Base-by-base conservation (phyloP, 1,140 invertebrate species). In the Daktulosphaira vitifoliae region DNA sequence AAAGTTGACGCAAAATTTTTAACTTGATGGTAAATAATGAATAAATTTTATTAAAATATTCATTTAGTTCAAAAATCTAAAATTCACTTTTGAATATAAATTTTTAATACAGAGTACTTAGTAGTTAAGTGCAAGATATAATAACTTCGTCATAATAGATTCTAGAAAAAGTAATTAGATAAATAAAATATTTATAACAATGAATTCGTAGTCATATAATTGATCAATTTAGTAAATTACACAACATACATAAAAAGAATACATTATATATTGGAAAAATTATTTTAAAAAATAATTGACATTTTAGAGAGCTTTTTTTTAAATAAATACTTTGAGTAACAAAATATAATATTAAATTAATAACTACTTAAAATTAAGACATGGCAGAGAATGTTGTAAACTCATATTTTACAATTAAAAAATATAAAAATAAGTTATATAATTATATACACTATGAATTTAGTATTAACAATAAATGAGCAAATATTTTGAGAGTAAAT, bases 251-350 rank as follows among this genome's bases (percentile, higher is more conserved):
- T n/a, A n/a, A n/a, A n/a, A 33, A 33, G 5, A 44, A n/a, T 44
- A 22, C 20, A 26, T 0, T 22, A 0, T 59, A 33, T 33, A 48
- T 62, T n/a, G 42, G 13, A 29, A 33, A 44, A 7, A 44, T 26
- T 4, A 44, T 23, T 29, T 46, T 20, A 62, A 62, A 33, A 62
- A 62, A 46, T 33, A 62, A 62, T 33, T 62, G 56, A 62, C 42
- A 62, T 46, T 46, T 46, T 62, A 62, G 56, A 62, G 56, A 62
- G 56, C 56, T 16, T 38, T 53, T 23, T 59, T 59, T 56, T 15
- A 62, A 33, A 62, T 48, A 48, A 33, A 46, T 46, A 59, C 25
- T 62, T 33, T 33, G 46, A 37, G 42, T 62, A 62, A 48, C 56
- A 15, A 48, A 62, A 33, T 62, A 62, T 33, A 6, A 33, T 33